Base-by-base conservation (phyloP, 2,888 invertebrate species). In the Nowickia ferox region DNA sequence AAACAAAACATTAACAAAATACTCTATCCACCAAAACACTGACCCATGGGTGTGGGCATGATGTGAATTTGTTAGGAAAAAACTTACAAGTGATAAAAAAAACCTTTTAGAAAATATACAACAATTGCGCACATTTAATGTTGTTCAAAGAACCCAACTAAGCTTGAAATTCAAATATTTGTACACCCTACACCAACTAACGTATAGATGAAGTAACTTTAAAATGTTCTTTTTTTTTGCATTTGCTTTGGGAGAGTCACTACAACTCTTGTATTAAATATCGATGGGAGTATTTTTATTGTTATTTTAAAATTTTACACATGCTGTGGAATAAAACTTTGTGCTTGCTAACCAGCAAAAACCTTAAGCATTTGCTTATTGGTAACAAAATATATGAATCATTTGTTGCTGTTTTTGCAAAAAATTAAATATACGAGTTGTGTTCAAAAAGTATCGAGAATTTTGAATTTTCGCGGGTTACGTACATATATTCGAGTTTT, bases 1-100 rank as follows among this genome's bases (percentile, higher is more conserved):
- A 63, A 72, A 79, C 30, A 71, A 71, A 79, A 79, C 53, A 79
- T 72, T 66, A 66, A 30, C 65, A 66, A 74, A 80, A 80, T 59
- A 72, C 79, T 80, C 6, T 48, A 80, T 55, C 72, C 17, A 78
- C 9, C 40, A 30, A 57, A 30, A 30, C 46, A 71, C 65, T 80
- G 80, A 66, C 80, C 80, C 57, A 83, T 86, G 85, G 82, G 85
- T 82, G 85, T 86, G 85, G 85, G 82, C 75, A 71, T 75, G 17
- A 79, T 75, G 40, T 77, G 66, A 83, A 77, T 77, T 76, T 55
- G 48, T 57, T 69, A 30, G 30, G 2, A 19, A 65, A 76, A 76
- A 42, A 9, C 9, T 9, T 55, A 1, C 11, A n/a, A 44, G 19
- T 15, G 44, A 44, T 57, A 57, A 42, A 40, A 51, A 48, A 13